Base-by-base conservation (phyloP, 2,113 vertebrate genomes). In the Marcusenius ussheri region DNA sequence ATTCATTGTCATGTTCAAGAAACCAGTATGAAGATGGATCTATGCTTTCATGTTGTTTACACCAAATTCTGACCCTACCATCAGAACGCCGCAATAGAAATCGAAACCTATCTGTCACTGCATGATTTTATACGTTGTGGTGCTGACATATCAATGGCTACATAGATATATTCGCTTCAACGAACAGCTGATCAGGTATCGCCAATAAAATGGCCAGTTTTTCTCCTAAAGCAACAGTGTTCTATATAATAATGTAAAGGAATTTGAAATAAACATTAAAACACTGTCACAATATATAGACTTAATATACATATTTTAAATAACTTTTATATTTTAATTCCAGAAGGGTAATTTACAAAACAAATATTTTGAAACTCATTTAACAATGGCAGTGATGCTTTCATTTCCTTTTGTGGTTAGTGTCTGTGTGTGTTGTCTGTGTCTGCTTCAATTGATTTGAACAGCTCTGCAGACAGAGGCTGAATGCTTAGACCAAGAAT, bases 401-500 rank as follows among this genome's bases (percentile, higher is more conserved):
- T 95, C 95, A 96, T 96, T 96, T 96, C 95, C 96, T 95, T 96
- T 96, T 94, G 94, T 92, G 47, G 94, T 53, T 53, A 94, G 89
- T 91, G 94, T 94, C 95, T 96, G 95, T 96, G 94, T 94, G 95
- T 96, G 95, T 96, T 96, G 96, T 95, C 95, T 96, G 95, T 96
- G 95, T 96, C 95, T 96, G 95, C 95, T 96, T 95, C 95, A 96
- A 96, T 96, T 96, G 96, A 96, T 96, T 95, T 96, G 95, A 95
- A 95, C 95, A 96, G 95, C 96, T 97, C 95, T 95, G 96, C 95
- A 95, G 96, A 97, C 95, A 96, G 96, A 93, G 96, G 95, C 95
- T 96, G 96, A 97, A 97, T 93, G 96, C 96, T 95, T 94, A 95
- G 96, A 95, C 96, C 96, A 96, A 95, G 97, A 97, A 97, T 97